phyloP scores from a whole-genome alignment of 2,888 invertebrate genomes.

The Drosophila affinis region DNA sequence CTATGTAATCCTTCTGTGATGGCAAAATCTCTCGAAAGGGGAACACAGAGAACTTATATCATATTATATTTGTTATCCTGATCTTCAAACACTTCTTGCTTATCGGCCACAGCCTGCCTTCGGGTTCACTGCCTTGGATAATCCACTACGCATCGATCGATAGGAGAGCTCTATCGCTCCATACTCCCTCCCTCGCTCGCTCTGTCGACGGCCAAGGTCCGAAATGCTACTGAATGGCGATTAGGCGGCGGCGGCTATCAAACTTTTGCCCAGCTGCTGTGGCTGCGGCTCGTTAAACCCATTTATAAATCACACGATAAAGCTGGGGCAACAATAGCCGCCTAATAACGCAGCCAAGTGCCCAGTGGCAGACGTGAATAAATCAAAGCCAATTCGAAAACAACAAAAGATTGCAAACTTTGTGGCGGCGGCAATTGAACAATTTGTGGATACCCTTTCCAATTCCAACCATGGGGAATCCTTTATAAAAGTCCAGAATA shows the following conservation, averaged over 20 bases:
- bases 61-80: no score
- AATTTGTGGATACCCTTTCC: background rate
- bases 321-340: slow-evolving; percentile 19
- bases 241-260: slow-evolving; percentile 24
- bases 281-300: slow-evolving; percentile 10
- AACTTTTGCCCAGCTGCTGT: slow-evolving; percentile 17
- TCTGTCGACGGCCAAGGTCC: background rate
- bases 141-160: background rate
- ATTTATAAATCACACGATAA: slow-evolving; percentile 47
- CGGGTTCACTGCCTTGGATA: background rate
- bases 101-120: background rate
- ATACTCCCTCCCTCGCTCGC: no score
- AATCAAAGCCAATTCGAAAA: slow-evolving; percentile 25
- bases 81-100: background rate
- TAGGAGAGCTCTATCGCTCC: background rate
- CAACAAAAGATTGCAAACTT: background rate
- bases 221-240: slow-evolving; percentile 13
- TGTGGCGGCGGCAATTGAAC: background rate
- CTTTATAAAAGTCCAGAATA: no score
- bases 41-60: background rate
- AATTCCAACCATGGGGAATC: no score
- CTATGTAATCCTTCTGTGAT: background rate
- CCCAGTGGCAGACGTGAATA: slow-evolving; percentile 11
- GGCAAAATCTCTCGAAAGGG: background rate
- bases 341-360: background rate